Percentiles rank a stretch among this genome's conserved stretches.
Conservation (phyloP, 2,113 vertebrate genomes). For the Hystrix brachyura region DNA sequence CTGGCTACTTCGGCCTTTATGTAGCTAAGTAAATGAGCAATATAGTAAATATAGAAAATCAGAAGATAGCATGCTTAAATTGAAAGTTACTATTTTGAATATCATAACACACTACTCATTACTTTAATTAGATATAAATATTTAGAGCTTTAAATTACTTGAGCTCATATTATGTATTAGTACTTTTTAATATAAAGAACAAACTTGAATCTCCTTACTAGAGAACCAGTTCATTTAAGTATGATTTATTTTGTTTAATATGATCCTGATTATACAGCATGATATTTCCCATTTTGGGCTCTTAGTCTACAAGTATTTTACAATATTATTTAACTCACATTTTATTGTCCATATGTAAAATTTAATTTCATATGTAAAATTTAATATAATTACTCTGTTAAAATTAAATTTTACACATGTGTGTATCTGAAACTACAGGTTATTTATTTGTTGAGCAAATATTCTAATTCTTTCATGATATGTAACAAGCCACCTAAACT, state of each 20-base stretch:
- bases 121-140: constrained; percentile 35
- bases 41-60: constrained; percentile 18
- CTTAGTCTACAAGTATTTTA: neutral
- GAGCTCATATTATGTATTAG: neutral
- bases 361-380: neutral
- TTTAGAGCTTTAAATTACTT: constrained; percentile 56
- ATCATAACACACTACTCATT: neutral
- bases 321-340: neutral
- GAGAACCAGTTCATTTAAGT: neutral
- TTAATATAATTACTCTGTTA: neutral
- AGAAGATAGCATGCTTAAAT: neutral
- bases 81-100: neutral
- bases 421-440: neutral
- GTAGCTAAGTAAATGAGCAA: neutral
- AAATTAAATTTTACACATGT: neutral
- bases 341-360: neutral
- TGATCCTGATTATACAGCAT: neutral
- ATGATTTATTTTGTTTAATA: constrained; percentile 54
- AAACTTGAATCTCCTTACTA: neutral
- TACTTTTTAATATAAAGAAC: constrained; percentile 1
- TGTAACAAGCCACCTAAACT: neutral
- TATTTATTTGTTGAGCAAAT: constrained; percentile 3
- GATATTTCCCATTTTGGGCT: constrained; percentile 11
- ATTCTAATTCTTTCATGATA: neutral
- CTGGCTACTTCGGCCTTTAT: neutral